phyloP scores from a whole-genome alignment of 1,140 invertebrate species.

The Paraescarpia echinospica region DNA sequence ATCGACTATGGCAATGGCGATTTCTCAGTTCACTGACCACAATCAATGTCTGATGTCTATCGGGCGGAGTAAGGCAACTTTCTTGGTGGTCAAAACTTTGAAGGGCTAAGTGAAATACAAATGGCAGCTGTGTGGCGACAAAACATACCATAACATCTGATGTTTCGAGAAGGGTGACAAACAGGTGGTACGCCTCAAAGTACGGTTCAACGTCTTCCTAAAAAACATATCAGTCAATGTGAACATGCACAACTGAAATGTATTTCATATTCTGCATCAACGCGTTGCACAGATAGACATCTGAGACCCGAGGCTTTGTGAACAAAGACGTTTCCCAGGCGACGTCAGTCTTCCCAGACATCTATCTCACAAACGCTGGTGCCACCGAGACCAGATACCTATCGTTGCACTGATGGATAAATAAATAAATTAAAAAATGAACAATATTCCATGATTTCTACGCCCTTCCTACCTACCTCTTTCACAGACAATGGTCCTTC shows the following conservation, averaged over 20 bases:
- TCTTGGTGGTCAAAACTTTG: neutral
- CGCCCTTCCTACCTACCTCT: slow-evolving; percentile 29
- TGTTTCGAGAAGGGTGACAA: slow-evolving; percentile 41
- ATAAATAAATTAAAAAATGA: neutral
- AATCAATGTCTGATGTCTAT: neutral
- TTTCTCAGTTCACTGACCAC: neutral
- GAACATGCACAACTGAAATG: neutral
- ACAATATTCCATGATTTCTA: neutral
- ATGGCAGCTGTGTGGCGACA: neutral
- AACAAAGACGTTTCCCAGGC: neutral
- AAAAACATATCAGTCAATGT: slow-evolving; percentile 23
- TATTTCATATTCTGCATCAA: slow-evolving; percentile 5
- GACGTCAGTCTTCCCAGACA: slow-evolving; percentile 3
- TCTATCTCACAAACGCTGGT: neutral
- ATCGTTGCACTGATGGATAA: neutral
- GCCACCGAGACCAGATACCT: neutral
- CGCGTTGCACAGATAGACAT: neutral
- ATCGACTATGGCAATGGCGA: neutral
- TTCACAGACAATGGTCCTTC: slow-evolving; percentile 46
- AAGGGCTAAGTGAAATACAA: neutral
- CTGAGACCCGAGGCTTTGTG: slow-evolving; percentile 5
- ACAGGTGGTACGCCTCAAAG: slow-evolving; percentile 47
- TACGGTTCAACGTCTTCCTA: slow-evolving; percentile 47
- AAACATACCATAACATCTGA: slow-evolving; percentile 34
- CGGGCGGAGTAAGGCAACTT: neutral